Evolutionary conservation across 2,797 vertebrate genomes (phyloP).

Genomic region (Octomys mimax): DNA sequence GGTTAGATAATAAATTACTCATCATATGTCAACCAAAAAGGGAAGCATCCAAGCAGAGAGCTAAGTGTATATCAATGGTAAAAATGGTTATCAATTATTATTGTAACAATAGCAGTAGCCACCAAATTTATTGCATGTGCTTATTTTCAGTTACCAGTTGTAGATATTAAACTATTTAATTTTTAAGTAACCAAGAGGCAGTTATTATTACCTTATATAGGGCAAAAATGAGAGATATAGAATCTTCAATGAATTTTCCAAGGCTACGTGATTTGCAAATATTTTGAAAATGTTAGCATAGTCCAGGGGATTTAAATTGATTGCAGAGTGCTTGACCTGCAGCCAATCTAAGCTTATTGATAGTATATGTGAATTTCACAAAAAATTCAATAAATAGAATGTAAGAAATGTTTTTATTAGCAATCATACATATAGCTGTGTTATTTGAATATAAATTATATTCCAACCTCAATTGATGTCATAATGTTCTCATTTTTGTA

Average conservation of each 20-base stretch:
- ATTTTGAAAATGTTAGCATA: neutral
- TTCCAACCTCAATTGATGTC: neutral
- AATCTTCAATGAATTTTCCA: neutral
- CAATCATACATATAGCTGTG: neutral
- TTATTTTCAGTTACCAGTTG: neutral
- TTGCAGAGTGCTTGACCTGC: neutral
- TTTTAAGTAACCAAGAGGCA: neutral
- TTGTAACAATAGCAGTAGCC: neutral
- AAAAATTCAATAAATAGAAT: neutral
- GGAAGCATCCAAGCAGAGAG: neutral
- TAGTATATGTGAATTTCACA: neutral
- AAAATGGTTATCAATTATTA: neutral
- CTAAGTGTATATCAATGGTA: neutral
- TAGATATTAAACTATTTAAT: neutral
- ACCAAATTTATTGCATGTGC: neutral
- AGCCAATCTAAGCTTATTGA: neutral
- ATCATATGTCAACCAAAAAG: neutral
- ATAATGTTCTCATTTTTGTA: neutral
- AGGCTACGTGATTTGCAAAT: neutral
- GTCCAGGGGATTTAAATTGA: neutral
- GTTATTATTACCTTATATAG: neutral
- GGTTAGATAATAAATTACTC: neutral
- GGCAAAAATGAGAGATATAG: neutral
- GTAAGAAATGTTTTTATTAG: conserved; percentile 47
- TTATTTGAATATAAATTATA: conserved; percentile 20